Base-by-base conservation (phyloP, 2,113 vertebrate species). In the Vulpes lagopus region DNA sequence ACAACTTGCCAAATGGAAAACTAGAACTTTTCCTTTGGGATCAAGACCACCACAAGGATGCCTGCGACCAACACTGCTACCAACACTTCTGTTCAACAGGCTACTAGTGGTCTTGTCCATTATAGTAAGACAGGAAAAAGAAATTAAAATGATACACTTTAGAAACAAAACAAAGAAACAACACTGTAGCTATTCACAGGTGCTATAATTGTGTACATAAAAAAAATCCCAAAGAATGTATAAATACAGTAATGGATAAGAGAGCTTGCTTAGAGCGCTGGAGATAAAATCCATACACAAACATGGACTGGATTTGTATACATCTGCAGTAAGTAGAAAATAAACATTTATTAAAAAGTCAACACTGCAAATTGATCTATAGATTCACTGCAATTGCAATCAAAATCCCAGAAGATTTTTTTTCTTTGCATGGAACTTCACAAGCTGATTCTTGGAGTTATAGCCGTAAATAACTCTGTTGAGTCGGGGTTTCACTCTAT, bases 71-170 rank as follows among this genome's bases (percentile, higher is more conserved):
- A 23, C 1, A 0, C 16, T 12, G 20, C 32, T 12, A 5, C 30
- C 32, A 23, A 23, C 1, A 0, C 16, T 12, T 51, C 22, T 22
- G 0, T 1, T 67, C 27, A 10, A 10, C 1, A 19, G 1, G 0
- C 12, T 23, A 2, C 64, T 67, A 69, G 51, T 2, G 43, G n/a
- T 53, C 35, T 80, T 74, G 38, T 84, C 89, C 88, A 32, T 16
- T 11, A 53, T 80, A 91, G 14, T 12, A 84, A 80, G 80, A 19
- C 88, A 87, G 53, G 96, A 92, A 91, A 92, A 88, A 81, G 38
- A 87, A 90, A 84, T 35, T 3, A 19, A 38, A 88, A 53, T 8
- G 11, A 14, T 9, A 4, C 16, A 30, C 15, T 17, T 81, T 25
- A 3, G 62, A 76, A 83, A 91, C 59, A 73, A 85, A 82, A 91